Conservation (phyloP, 2,888 invertebrate genomes). For the Neocrepidodera transversa region DNA sequence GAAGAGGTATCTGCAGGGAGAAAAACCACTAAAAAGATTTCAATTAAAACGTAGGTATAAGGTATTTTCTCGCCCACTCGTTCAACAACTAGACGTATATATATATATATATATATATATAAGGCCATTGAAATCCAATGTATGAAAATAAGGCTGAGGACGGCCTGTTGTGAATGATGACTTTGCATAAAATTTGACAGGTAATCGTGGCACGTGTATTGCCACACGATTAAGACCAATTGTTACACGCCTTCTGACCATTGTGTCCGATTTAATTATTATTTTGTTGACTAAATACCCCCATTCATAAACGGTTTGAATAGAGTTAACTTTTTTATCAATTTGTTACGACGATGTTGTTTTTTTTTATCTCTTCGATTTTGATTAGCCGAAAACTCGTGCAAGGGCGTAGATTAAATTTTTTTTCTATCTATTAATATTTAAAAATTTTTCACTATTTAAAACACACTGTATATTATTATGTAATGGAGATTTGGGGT, state of each 20-base stretch:
- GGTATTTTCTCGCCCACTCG: conserved; percentile 24
- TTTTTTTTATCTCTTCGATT: conserved; percentile 48
- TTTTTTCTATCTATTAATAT: no score
- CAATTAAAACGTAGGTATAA: conserved; percentile 19
- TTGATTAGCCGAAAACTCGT: neutral
- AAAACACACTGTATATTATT: no score
- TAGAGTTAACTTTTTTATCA: conserved; percentile 50
- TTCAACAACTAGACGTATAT: conserved; percentile 28
- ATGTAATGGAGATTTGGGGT: no score
- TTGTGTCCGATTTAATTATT: conserved; percentile 57
- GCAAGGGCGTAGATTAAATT: neutral
- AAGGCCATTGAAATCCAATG: conserved; percentile 29
- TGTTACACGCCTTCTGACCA: conserved; percentile 53
- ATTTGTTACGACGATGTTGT: conserved; percentile 49
- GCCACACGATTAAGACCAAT: conserved; percentile 49
- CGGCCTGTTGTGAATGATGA: conserved; percentile 38
- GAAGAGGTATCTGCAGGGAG: conserved; percentile 10
- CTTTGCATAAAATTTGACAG: conserved; percentile 44
- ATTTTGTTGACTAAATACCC: conserved; percentile 55
- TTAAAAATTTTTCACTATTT: no score
- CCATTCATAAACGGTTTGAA: conserved; percentile 23
- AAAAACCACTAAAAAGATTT: conserved; percentile 25
- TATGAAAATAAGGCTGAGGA: conserved; percentile 26
- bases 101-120: no score
- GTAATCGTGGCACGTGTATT: conserved; percentile 53